A percentile compares a stretch with the other conserved stretches of the same genome.
Evolutionary conservation across 1,140 invertebrate species (phyloP).

Genomic region (Polypedilum pembai): DNA sequence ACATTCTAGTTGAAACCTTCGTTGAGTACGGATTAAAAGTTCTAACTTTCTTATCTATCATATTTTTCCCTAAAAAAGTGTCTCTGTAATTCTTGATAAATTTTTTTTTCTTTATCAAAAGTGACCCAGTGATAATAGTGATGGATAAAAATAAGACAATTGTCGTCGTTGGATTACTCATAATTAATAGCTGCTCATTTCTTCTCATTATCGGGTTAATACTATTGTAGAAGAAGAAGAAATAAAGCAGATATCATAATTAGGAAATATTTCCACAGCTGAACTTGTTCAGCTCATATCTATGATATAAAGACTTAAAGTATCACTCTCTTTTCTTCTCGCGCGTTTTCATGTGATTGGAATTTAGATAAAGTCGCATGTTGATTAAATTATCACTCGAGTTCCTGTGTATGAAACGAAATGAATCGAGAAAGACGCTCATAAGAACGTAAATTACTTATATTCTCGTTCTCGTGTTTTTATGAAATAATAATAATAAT

Average conservation of each 20-base stretch:
- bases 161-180: not conserved
- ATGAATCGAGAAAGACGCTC: not conserved
- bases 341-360: conserved; percentile 15
- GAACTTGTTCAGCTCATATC: not conserved
- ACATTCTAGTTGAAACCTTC: not conserved
- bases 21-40: not conserved
- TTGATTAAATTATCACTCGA: conserved; percentile 26
- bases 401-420: conserved; percentile 23
- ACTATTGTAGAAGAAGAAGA: not conserved
- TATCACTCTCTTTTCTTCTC: not conserved
- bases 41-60: too few relatives aligned
- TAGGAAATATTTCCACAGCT: not conserved
- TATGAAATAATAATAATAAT: not conserved
- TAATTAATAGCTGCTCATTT: conserved; percentile 21
- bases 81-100: too few relatives aligned
- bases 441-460: conserved; percentile 19
- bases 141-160: conserved; percentile 13
- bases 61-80: too few relatives aligned
- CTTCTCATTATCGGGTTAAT: not conserved
- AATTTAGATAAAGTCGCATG: conserved; percentile 26
- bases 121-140: not conserved
- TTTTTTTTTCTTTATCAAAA: not conserved
- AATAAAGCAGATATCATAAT: not conserved
- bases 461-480: not conserved
- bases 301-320: not conserved